Base-by-base conservation (phyloP, 37 sponge, comb jelly and placozoan genomes). In the Axinella damicornis region DNA sequence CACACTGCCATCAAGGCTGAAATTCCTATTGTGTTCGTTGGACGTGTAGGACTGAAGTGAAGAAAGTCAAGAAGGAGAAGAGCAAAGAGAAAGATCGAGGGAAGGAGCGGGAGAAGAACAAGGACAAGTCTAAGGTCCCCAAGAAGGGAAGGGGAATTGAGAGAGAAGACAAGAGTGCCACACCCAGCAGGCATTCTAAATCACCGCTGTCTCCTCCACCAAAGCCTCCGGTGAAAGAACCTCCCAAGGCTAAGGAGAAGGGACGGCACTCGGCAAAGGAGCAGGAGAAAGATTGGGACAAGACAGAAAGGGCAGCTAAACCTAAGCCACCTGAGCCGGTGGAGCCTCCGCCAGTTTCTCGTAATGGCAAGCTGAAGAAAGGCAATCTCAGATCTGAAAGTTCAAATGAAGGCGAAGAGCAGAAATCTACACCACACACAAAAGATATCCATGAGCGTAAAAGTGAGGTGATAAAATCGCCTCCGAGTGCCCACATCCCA, bases 251-350 rank as follows among this genome's bases (percentile, higher is more conserved):
- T 22, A 27, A 73, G 74, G 37, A 18, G 5, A 25, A 35, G 11
- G 35, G 53, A 40, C 2, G 39, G 19, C 18, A 39, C 22, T 31
- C 27, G 59, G 62, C 25, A 52, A 82, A 52, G 9, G 73, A 62
- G 59, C 68, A 59, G 30, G 73, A 82, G 27, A 57, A 61, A 27
- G 60, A 35, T 1, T 34, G 83, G 25, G 73, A 58, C 9, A n/a
- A 52, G 0, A 72, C 15, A 57, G 40, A 56, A 64, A 80, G 66
- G 69, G 56, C 1, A 28, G 13, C 46, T 31, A 34, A 78, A 16
- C 53, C 27, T 55, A 21, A 22, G 28, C 27, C 53, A 73, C 74
- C 53, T 40, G 28, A 73, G 32, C 24, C 66, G 38, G 53, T 64
- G 54, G 54, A 34, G 53, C 41, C 6, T 2, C 20, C 19, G 39